Evolutionary conservation across 2,888 invertebrate species (phyloP), one percentile per base, ranked within the genome.

Genomic region (Dynastes grantii): DNA sequence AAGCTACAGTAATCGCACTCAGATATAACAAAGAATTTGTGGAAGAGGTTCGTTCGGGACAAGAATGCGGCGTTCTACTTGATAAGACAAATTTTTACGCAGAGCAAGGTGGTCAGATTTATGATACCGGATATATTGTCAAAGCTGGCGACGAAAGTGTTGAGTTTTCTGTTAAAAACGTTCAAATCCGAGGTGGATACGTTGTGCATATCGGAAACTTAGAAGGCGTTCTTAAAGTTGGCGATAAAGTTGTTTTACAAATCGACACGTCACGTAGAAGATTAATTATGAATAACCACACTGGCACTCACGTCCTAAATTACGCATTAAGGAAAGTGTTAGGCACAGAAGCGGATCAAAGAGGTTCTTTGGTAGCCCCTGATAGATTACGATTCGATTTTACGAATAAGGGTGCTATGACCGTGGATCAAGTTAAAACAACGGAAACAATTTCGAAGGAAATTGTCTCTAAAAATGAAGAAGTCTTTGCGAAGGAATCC

Each of bases 91-190:
- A 92, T 88, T 99, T 99, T 89, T 99, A 99, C 89, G 98, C 99
- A 0, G 99, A 99, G 89, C 97, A 98, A 90, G 99, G 99, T 81
- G 99, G 99, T 13, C 99, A 99, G 90, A 98, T 97, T 85, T 98
- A 93, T 88, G 99, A 99, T 88, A 96, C 96, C 86, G 99, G 99
- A 29, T 97, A 95, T 84, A 91, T 98, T 88, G 94, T 94, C 0
- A 97, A 97, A 90, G 87, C 91, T 5, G 92, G 91, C 78, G 96
- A 97, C 87, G 97, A 97, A 86, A 94, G 93, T 88, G 94, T 94
- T 11, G 98, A 98, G 90, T 95, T 99, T 88, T 92, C 95, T 16
- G 96, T 99, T 0, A 96, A 94, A 87, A 97, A 97, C 87, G 97
- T 97, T 1, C 97, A 97, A 91, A 95, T 98, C 4, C 94, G 97